A percentile compares a stretch with the other conserved stretches of the same genome.
Conservation (phyloP, 2,797 vertebrate genomes). For the Ptychobarbus kaznakovi region DNA sequence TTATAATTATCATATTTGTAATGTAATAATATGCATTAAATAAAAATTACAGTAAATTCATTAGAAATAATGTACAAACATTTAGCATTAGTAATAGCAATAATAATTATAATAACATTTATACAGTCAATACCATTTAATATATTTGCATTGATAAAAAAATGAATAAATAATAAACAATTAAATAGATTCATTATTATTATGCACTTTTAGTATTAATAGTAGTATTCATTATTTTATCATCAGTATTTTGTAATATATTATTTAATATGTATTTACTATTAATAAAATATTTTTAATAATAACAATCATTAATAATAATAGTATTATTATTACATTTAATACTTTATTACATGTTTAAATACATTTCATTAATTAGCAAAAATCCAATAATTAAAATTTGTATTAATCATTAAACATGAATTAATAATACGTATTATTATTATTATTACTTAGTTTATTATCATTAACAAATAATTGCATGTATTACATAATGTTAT, state of each 20-base stretch:
- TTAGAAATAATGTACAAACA: not conserved
- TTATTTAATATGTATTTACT: not conserved
- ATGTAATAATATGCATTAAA: not conserved
- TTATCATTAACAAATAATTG: too few species aligned
- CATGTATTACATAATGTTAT: too few species aligned
- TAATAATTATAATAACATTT: not conserved
- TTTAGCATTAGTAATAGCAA: too few species aligned
- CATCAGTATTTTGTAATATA: not conserved
- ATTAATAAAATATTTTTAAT: not conserved
- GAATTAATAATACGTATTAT: not conserved
- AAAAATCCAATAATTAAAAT: not conserved
- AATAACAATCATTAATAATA: not conserved
- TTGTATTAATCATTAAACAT: not conserved
- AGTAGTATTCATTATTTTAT: not conserved
- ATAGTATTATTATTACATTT: not conserved
- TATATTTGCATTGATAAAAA: not conserved
- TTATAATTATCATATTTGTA: not conserved
- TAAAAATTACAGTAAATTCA: not conserved
- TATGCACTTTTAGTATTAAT: not conserved
- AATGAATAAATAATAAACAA: not conserved
- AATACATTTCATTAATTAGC: not conserved
- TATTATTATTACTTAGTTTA: not conserved
- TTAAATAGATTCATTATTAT: not conserved
- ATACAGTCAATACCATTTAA: not conserved
- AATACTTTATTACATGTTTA: not conserved